phyloP scores from a whole-genome alignment of 2,797 vertebrate species.

The Mormyrops boulengeri region DNA sequence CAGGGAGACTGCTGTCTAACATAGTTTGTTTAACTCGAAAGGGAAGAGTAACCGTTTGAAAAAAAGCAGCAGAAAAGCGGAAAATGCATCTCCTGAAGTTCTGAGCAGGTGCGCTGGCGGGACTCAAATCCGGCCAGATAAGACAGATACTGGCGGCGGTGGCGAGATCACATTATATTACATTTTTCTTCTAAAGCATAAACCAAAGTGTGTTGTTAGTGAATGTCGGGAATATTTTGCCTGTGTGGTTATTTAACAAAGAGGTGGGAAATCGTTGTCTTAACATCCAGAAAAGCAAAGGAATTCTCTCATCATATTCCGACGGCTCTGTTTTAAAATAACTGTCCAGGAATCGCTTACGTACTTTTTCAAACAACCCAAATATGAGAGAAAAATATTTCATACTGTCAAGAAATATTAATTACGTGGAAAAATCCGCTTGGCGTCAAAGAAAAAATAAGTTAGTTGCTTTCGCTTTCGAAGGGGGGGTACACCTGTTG shows the following conservation, averaged over 20 bases:
- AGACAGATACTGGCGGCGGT: neutral
- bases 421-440: slow-evolving; percentile 2
- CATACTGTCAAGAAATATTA: neutral
- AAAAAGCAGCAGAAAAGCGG: slow-evolving; percentile 47
- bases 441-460: slow-evolving; percentile 6
- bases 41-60: neutral
- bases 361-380: neutral
- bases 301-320: slow-evolving; percentile 26
- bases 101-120: slow-evolving; percentile 61
- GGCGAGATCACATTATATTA: neutral
- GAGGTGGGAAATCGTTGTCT: neutral
- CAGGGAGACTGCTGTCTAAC: neutral
- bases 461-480: slow-evolving; percentile 34
- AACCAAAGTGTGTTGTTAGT: neutral
- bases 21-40: neutral
- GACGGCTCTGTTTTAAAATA: slow-evolving; percentile 9
- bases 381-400: neutral
- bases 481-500: slow-evolving; percentile 54
- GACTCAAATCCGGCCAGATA: slow-evolving; percentile 44
- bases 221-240: neutral
- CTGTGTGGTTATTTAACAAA: neutral
- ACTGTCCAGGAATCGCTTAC: slow-evolving; percentile 32
- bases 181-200: neutral
- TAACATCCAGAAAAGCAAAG: slow-evolving; percentile 13
- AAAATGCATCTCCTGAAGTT: slow-evolving; percentile 52